Base-by-base conservation (phyloP, 2,797 vertebrate genomes). In the Protosalanx chinensis region DNA sequence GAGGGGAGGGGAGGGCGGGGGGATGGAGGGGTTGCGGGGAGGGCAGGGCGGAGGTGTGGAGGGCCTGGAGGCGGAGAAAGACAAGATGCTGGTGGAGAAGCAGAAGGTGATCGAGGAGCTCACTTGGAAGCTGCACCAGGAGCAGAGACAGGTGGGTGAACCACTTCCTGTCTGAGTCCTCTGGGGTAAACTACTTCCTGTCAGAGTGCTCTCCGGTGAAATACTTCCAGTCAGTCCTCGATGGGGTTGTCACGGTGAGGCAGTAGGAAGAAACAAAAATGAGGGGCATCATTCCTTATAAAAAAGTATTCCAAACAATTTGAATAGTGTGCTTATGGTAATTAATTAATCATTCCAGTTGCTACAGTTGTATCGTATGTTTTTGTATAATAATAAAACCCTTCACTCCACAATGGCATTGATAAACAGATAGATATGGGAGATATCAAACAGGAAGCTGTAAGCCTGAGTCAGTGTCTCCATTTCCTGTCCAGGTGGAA, bases 61-160 rank as follows among this genome's bases (percentile, higher is more conserved):
- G 62, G 94, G 94, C 2, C 81, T 93, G 5, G 96, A 98, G 73
- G 94, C 94, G 0, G 96, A 97, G 76, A 99, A 98, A 77, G 96
- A 99, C 86, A 99, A 99, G 86, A 99, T 99, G 97, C 87, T 99
- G 81, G 96, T 99, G 81, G 97, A 99, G 82, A 99, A 99, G 86
- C 98, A 99, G 88, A 98, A 98, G 79, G 96, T 98, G 83, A 99
- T 99, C 58, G 98, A 99, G 23, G 97, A 99, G 78, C 91, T 99
- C 82, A 99, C 96, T 0, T 98, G 97, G 96, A 97, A 97, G 79
- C 90, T 99, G 64, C 95, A 98, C 85, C 95, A 96, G 79, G 98
- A 99, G 76, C 98, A 99, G 86, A 90, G 95, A 87, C 97, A 99
- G 77, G 97, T 91, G 72, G 71, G 84, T 41, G 4, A 37, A 33